Evolutionary conservation across 2,113 vertebrate genomes (phyloP).

Genomic region (Axis porcinus): DNA sequence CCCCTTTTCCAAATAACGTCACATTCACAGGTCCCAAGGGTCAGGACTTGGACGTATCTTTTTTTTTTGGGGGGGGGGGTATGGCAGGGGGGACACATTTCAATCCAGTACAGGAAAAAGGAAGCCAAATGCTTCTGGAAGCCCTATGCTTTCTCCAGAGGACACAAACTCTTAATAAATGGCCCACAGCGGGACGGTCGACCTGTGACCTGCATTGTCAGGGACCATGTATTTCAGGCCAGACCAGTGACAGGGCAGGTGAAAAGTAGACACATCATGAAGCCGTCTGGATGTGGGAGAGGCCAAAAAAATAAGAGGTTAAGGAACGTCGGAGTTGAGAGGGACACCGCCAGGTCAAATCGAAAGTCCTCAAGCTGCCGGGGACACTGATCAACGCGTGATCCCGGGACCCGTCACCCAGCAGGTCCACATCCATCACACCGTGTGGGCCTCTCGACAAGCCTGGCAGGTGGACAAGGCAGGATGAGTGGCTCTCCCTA

Average conservation of each 20-base stretch:
- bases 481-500: background rate
- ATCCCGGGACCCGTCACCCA: rapidly evolving
- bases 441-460: background rate
- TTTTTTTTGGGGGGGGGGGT: background rate
- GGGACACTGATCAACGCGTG: background rate
- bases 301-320: background rate
- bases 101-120: background rate
- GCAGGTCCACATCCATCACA: rapidly evolving
- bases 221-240: rapidly evolving
- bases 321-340: background rate
- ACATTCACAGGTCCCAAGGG: background rate
- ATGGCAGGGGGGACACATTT: rapidly evolving
- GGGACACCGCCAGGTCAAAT: rapidly evolving
- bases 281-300: background rate
- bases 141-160: background rate
- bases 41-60: background rate
- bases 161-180: background rate
- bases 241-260: background rate
- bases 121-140: background rate
- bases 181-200: background rate
- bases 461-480: background rate
- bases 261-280: background rate
- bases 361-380: rapidly evolving
- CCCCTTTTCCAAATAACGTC: background rate
- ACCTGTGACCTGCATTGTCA: background rate